Evolutionary conservation across 1,140 invertebrate species (phyloP).

Genomic region (Panulirus ornatus): DNA sequence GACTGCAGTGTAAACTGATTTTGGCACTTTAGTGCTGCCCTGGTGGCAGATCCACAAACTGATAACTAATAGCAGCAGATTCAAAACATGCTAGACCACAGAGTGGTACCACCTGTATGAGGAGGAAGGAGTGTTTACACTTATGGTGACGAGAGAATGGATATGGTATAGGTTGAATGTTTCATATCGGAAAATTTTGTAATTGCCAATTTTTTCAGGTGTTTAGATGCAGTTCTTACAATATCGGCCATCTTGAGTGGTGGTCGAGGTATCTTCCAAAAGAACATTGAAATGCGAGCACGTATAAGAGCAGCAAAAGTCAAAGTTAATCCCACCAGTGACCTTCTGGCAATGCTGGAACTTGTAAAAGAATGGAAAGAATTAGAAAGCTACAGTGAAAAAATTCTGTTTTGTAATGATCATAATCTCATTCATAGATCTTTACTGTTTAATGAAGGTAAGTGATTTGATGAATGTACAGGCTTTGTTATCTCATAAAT

Average conservation of each 20-base stretch:
- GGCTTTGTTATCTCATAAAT: background rate
- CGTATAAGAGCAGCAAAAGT: slow-evolving; percentile 12
- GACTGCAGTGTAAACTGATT: too few species aligned
- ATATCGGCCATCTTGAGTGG: slow-evolving; percentile 31
- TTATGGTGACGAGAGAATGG: too few species aligned
- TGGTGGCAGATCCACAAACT: too few species aligned
- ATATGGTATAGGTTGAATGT: too few species aligned
- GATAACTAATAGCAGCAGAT: too few species aligned
- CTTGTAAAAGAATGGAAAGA: slow-evolving; percentile 24
- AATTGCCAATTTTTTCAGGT: slow-evolving; percentile 12
- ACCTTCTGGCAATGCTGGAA: slow-evolving; percentile 37
- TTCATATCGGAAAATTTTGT: too few species aligned
- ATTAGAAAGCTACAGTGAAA: slow-evolving; percentile 11
- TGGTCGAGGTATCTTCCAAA: slow-evolving; percentile 41
- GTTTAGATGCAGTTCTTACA: slow-evolving; percentile 25
- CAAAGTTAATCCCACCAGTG: slow-evolving; percentile 21
- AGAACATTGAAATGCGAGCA: slow-evolving; percentile 30
- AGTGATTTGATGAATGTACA: background rate
- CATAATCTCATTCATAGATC: slow-evolving; percentile 46
- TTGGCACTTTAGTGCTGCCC: too few species aligned
- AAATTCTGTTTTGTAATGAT: slow-evolving; percentile 47
- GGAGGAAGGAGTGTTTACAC: too few species aligned
- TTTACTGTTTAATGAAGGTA: slow-evolving; percentile 45
- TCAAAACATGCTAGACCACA: too few species aligned
- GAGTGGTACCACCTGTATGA: too few species aligned